Percentiles rank a stretch among this genome's conserved stretches.
These are phyloP conservation scores for Littorina saxatilis DNA, from an alignment of 1,140 invertebrate genomes.

Conservation along the genomic window DNA sequence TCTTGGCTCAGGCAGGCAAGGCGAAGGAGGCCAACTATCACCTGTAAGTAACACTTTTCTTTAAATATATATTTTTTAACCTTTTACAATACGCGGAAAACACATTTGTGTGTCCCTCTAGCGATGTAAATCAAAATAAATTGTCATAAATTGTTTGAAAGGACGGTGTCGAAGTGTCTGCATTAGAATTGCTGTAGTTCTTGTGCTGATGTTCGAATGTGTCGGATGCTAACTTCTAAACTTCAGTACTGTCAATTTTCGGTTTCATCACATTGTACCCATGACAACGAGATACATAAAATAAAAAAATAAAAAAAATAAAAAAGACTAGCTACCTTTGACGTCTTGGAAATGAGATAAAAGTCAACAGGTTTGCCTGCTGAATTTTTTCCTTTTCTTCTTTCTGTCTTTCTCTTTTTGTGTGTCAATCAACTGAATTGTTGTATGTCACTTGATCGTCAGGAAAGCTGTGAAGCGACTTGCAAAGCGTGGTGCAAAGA, in stretches of 20 bases:
- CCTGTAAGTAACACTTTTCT: slow-evolving; percentile 49
- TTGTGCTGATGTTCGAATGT: not conserved
- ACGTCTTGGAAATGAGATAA: too few relatives aligned
- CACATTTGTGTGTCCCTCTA: not conserved
- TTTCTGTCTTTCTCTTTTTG: too few relatives aligned
- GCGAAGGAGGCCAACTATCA: slow-evolving; percentile 43
- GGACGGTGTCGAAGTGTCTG: not conserved
- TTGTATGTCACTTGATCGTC: too few relatives aligned
- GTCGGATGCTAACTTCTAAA: not conserved
- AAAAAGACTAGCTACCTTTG: too few relatives aligned
- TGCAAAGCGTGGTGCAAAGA: not conserved
- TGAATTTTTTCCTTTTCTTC: too few relatives aligned
- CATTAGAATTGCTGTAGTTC: not conserved
- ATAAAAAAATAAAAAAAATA: too few relatives aligned
- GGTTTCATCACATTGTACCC: too few relatives aligned
- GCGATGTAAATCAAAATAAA: not conserved
- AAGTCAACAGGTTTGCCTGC: too few relatives aligned
- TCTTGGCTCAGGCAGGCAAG: slow-evolving; percentile 47
- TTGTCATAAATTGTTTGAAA: not conserved
- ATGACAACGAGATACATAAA: too few relatives aligned
- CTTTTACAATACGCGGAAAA: not conserved
- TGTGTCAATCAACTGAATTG: too few relatives aligned
- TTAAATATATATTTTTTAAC: not conserved
- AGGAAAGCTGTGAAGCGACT: not conserved
- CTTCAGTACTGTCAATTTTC: too few relatives aligned